Evolutionary conservation across 2,113 vertebrate genomes (phyloP).

Genomic region (Himantopus leucocephalus): DNA sequence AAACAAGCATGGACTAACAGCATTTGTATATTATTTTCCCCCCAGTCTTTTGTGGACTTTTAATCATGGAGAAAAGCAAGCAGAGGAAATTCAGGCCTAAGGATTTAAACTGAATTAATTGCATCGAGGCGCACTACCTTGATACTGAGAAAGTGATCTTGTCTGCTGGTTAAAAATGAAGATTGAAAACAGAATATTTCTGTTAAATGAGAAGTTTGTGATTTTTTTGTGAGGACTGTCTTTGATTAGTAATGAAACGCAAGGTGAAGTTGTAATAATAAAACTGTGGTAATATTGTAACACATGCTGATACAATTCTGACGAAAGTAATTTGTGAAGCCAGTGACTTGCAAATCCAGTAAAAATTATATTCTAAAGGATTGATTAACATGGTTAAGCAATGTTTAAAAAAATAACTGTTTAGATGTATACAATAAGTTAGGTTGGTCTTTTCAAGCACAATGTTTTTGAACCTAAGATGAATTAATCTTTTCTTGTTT

Average conservation of each 20-base stretch:
- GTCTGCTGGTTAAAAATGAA: neutral
- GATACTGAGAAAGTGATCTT: neutral
- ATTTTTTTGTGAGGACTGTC: neutral
- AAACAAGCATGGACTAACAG: neutral
- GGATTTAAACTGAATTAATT: neutral
- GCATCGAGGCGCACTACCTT: neutral
- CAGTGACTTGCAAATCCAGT: neutral
- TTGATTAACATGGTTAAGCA: neutral
- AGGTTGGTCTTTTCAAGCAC: neutral
- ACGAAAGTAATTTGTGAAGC: neutral
- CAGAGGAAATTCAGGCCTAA: neutral
- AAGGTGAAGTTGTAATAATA: neutral
- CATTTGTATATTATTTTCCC: rapidly evolving
- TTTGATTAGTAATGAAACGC: neutral
- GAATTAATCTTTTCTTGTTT: neutral
- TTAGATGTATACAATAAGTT: neutral
- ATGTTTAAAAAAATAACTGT: neutral
- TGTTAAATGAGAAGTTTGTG: neutral
- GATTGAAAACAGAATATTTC: neutral
- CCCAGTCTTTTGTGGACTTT: neutral
- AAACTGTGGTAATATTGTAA: neutral
- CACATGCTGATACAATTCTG: neutral
- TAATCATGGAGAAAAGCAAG: neutral
- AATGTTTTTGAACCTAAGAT: neutral
- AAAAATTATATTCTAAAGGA: neutral